phyloP scores from a whole-genome alignment of 2,888 invertebrate genomes.

The Drosophila leonis region DNA sequence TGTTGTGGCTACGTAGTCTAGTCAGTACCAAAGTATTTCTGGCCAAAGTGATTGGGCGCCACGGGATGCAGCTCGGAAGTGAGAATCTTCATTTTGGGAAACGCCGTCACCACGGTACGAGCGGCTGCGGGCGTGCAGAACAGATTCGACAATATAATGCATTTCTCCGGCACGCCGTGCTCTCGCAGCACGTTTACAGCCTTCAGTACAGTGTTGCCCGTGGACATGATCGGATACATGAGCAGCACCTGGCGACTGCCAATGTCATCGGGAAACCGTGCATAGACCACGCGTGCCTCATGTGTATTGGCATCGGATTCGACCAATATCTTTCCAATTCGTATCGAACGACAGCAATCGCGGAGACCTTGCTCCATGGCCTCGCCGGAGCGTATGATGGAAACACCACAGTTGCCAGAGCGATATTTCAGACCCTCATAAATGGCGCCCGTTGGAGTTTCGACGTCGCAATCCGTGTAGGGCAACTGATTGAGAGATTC shows the following conservation, averaged over 20 bases:
- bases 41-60: constrained; percentile 99
- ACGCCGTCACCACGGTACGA: constrained; percentile 92
- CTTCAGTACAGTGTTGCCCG: constrained; percentile 97
- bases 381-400: constrained; percentile 96
- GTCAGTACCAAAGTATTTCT: constrained; percentile 99
- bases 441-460: constrained; percentile 94
- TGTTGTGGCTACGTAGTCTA: constrained; percentile 83
- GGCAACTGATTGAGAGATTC: constrained; percentile 98
- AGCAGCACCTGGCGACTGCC: constrained; percentile 94
- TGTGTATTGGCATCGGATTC: constrained; percentile 98
- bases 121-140: constrained; percentile 98
- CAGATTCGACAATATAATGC: constrained; percentile 98
- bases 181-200: constrained; percentile 97
- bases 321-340: constrained; percentile 99
- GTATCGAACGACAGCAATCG: constrained; percentile 98
- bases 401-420: constrained; percentile 99
- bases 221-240: constrained; percentile 99
- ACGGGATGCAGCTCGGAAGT: constrained; percentile 98
- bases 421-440: constrained; percentile 98
- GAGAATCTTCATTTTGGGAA: constrained; percentile 96
- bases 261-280: constrained; percentile 98
- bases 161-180: constrained; percentile 96
- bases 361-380: constrained; percentile 98
- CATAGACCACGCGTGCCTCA: constrained; percentile 98
- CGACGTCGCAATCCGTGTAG: constrained; percentile 95